Evolutionary conservation across 2,888 invertebrate species (phyloP).

Genomic region (Pocota personata): DNA sequence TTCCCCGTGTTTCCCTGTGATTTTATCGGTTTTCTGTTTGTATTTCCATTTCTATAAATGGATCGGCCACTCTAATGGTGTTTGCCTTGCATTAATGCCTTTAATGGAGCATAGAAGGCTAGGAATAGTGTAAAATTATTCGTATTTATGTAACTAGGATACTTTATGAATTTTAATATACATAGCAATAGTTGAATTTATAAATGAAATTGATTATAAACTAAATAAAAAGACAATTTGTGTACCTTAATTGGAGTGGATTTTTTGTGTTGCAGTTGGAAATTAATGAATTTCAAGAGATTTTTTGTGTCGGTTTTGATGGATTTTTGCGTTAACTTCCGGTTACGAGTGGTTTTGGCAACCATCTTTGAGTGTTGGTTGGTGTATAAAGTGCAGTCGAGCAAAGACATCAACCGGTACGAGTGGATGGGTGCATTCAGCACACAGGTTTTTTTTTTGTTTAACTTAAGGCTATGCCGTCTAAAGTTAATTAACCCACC

Average conservation of each 20-base stretch:
- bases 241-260: neutral
- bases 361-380: neutral
- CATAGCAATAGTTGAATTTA: slow-evolving; percentile 38
- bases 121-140: slow-evolving; percentile 34
- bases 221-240: neutral
- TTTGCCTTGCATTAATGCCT: slow-evolving; percentile 5
- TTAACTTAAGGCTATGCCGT: too few species aligned
- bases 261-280: neutral
- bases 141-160: slow-evolving; percentile 53
- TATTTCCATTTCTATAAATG: neutral
- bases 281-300: neutral
- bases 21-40: slow-evolving; percentile 36
- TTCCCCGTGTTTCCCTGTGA: slow-evolving; percentile 13
- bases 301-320: neutral
- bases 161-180: slow-evolving; percentile 38
- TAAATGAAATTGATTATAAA: slow-evolving; percentile 13
- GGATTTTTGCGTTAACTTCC: neutral
- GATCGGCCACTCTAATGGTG: neutral
- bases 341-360: neutral
- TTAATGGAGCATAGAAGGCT: neutral
- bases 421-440: neutral
- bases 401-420: neutral
- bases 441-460: too few species aligned
- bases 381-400: neutral
- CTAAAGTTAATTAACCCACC: too few species aligned